Evolutionary conservation across 2,113 vertebrate genomes (phyloP), one percentile per base, ranked within the genome.

Genomic region (Notiomystis cincta): DNA sequence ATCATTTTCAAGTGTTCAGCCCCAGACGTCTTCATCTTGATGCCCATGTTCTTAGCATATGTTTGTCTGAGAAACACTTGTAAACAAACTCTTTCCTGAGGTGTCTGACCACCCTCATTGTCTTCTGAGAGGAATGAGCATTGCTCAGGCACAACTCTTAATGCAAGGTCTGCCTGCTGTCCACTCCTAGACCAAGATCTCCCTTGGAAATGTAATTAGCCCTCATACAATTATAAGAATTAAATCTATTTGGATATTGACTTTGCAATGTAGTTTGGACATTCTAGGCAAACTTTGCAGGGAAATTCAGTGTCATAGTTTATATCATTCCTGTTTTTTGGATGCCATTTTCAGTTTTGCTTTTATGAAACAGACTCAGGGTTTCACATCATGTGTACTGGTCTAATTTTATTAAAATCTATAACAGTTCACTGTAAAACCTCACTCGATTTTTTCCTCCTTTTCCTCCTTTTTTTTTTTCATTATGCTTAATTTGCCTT

Each of bases 101-200:
- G 30, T 47, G 27, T 51, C 54, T 45, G 38, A 67, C 51, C 17
- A 4, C 14, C 7, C 54, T 35, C 0, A 0, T 13, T 89, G 48
- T 30, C 37, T 53, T 82, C 44, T 25, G 40, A 93, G 50, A 65
- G 42, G 54, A 79, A 35, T 20, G 28, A 45, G 30, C 25, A 65
- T 60, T 77, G 22, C 53, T 79, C 40, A 58, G 0, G 1, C 42
- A 58, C 15, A 24, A 9, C 33, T 35, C 33, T 27, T 50, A 54
- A 50, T 65, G 66, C 48, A 53, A 85, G 25, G 28, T 67, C 48
- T 91, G 81, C 37, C 57, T 66, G 15, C 77, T 48, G 28, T 22
- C 65, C 40, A 13, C n/a, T 69, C n/a, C 22, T 16, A 61, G 31
- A 44, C 48, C 38, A 84, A 0, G 3, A 24, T 72, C 58, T 75